Evolutionary conservation across 23 tunicate species (phyloP).

Genomic region (Clavelina lepadiformis): DNA sequence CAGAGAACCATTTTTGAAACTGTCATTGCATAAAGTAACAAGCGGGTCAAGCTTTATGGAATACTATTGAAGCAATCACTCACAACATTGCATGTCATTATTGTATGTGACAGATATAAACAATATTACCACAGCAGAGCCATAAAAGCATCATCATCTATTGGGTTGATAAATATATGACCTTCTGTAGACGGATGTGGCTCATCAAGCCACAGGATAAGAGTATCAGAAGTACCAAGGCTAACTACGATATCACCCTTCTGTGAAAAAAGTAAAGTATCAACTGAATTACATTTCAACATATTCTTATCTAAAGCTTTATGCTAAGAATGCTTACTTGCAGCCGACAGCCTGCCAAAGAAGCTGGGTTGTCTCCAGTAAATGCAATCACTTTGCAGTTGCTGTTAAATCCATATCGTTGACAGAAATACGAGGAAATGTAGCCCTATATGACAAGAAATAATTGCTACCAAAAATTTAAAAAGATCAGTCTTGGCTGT

Average conservation of each 20-base stretch:
- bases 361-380: conserved; percentile 95
- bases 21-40: conserved; percentile 9
- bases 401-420: conserved; percentile 63
- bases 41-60: background rate
- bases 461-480: too few species aligned
- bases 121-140: conserved; percentile 64
- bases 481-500: too few species aligned
- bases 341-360: conserved; percentile 83
- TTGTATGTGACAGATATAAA: background rate
- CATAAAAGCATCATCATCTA: conserved; percentile 76
- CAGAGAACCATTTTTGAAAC: conserved; percentile 90
- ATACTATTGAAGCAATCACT: background rate
- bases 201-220: conserved; percentile 75
- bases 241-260: conserved; percentile 77
- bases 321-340: conserved; percentile 25
- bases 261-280: too few species aligned
- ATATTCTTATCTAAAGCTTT: background rate
- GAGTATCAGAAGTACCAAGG: conserved; percentile 90
- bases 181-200: conserved; percentile 73
- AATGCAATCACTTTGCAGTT: conserved; percentile 68
- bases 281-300: too few species aligned
- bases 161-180: conserved; percentile 84
- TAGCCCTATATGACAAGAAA: too few species aligned
- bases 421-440: conserved; percentile 48
- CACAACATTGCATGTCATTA: background rate